Conservation (phyloP, 1,140 invertebrate genomes). For the Lutraria rhynchaena region DNA sequence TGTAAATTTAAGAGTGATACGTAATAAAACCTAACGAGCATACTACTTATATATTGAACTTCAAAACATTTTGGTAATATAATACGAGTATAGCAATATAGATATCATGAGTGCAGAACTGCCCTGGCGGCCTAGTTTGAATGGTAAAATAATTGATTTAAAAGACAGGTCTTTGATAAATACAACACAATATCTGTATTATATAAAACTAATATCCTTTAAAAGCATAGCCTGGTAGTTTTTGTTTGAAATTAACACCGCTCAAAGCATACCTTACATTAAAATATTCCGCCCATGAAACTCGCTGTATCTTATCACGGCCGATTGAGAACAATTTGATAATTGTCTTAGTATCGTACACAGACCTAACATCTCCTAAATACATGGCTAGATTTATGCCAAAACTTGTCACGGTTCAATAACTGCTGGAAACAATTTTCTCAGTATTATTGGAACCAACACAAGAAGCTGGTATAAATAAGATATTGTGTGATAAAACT, state of each 20-base stretch:
- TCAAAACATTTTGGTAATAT: no score
- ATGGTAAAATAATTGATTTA: constrained; percentile 27
- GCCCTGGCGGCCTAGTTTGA: no score
- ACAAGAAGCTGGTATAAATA: background rate
- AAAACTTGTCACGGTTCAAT: constrained; percentile 30
- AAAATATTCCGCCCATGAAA: constrained; percentile 35
- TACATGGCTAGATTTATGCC: constrained; percentile 46
- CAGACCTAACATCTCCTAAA: constrained; percentile 16
- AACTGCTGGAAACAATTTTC: background rate
- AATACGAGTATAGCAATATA: no score
- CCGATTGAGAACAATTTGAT: constrained; percentile 57
- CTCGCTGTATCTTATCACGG: constrained; percentile 44
- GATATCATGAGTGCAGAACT: no score
- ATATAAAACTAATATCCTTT: constrained; percentile 10
- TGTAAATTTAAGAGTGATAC: no score
- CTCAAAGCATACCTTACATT: constrained; percentile 29
- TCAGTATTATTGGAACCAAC: constrained; percentile 3
- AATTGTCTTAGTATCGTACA: constrained; percentile 32
- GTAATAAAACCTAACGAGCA: background rate
- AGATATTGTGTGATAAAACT: constrained; percentile 31
- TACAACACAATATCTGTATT: no score
- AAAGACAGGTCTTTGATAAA: constrained; percentile 13
- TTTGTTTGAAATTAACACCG: constrained; percentile 52
- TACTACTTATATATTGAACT: no score
- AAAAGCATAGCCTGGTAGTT: constrained; percentile 7